Conservation (phyloP, 2,113 vertebrate genomes). For the Corydoras maculifer region DNA sequence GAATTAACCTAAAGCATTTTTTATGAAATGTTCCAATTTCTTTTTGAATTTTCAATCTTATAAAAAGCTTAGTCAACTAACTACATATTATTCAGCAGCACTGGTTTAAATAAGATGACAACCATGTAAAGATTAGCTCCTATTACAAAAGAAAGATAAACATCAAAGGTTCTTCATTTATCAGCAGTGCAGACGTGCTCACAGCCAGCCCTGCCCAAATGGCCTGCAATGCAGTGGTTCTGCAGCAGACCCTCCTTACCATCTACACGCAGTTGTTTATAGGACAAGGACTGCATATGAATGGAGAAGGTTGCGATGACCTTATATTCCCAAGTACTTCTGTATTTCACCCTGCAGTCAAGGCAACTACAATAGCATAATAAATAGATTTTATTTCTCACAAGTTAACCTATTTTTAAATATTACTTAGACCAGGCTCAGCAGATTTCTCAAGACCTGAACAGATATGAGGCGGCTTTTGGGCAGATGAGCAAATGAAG, state of each 20-base stretch:
- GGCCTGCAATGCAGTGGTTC: slow-evolving; percentile 46
- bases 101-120: background rate
- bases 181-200: slow-evolving; percentile 54
- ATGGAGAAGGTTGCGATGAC: slow-evolving; percentile 26
- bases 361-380: background rate
- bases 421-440: slow-evolving; percentile 7
- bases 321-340: slow-evolving; percentile 23
- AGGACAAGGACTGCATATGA: slow-evolving; percentile 20
- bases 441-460: slow-evolving; percentile 5
- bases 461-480: slow-evolving; percentile 63
- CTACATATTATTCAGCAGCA: too few relatives aligned
- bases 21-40: too few relatives aligned
- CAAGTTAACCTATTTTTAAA: too few relatives aligned
- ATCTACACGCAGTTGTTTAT: background rate
- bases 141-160: background rate
- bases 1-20: too few relatives aligned
- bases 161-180: slow-evolving; percentile 25
- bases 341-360: slow-evolving; percentile 15
- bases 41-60: too few relatives aligned
- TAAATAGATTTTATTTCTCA: too few relatives aligned
- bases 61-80: too few relatives aligned
- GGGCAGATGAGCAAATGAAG: slow-evolving; percentile 77
- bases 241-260: slow-evolving; percentile 18
- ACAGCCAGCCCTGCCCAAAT: slow-evolving; percentile 37
- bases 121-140: too few relatives aligned